phyloP scores from a whole-genome alignment of 2,888 invertebrate genomes.

The Drosophila paranaensis region DNA sequence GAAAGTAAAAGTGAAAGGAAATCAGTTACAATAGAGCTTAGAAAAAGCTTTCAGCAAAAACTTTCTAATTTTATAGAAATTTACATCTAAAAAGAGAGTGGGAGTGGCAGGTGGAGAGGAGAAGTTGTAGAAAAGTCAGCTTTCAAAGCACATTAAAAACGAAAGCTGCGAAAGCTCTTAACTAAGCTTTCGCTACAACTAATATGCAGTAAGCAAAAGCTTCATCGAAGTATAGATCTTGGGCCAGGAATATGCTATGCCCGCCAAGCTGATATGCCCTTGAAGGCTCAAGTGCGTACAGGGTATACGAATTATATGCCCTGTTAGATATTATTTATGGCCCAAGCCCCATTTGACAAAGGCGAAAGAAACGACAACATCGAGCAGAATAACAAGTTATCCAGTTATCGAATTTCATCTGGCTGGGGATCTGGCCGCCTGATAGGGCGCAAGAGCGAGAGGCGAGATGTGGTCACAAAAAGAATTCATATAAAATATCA shows the following conservation, averaged over 20 bases:
- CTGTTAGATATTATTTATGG: slow-evolving; percentile 70
- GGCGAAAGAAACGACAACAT: slow-evolving; percentile 28
- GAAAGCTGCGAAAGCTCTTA: too few relatives aligned
- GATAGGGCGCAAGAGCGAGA: background rate
- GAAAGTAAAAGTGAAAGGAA: too few relatives aligned
- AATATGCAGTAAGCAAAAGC: too few relatives aligned
- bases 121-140: too few relatives aligned
- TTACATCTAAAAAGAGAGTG: too few relatives aligned
- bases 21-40: too few relatives aligned
- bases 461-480: background rate
- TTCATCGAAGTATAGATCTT: too few relatives aligned
- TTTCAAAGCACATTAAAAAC: too few relatives aligned
- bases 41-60: background rate
- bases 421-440: background rate
- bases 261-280: slow-evolving; percentile 5
- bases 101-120: background rate
- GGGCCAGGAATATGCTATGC: too few relatives aligned
- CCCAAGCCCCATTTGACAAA: slow-evolving; percentile 36
- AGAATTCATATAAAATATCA: slow-evolving; percentile 63
- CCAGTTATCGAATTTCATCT: slow-evolving; percentile 41
- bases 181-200: too few relatives aligned
- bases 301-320: slow-evolving; percentile 51
- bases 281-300: fast-evolving
- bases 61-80: background rate
- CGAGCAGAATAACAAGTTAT: slow-evolving; percentile 17